Percentiles rank a stretch among this genome's conserved stretches.
phyloP scores from a whole-genome alignment of 1,140 invertebrate genomes.

The Charaxes varanes region DNA sequence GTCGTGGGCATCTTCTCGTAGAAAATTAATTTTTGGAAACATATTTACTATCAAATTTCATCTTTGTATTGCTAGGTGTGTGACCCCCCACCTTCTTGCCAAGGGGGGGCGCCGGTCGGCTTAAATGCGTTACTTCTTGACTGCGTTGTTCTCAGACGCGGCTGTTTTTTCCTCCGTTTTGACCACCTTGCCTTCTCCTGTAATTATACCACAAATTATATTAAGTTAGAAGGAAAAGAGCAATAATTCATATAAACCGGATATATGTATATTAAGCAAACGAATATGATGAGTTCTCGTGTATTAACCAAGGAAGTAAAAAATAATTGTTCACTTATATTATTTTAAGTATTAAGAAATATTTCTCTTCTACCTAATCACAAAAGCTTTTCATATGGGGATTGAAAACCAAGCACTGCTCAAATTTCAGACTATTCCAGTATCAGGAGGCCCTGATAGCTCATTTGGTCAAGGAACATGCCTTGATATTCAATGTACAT shows the following conservation, averaged over 20 bases:
- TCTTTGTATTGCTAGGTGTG: not conserved
- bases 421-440: too few species aligned
- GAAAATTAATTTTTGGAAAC: constrained; percentile 14
- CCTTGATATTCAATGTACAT: not conserved
- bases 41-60: constrained; percentile 4
- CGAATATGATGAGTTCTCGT: too few species aligned
- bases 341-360: too few species aligned
- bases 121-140: constrained; percentile 33
- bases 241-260: not conserved
- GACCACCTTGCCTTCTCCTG: constrained; percentile 69
- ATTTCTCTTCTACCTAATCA: too few species aligned
- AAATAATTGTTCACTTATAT: too few species aligned
- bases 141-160: constrained; percentile 36
- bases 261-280: not conserved
- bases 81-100: too few species aligned
- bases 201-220: constrained; percentile 17
- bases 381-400: too few species aligned
- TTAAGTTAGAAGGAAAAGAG: not conserved
- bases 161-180: constrained; percentile 70
- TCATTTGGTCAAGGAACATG: too few species aligned
- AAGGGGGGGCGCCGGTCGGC: too few species aligned
- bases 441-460: too few species aligned
- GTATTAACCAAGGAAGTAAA: too few species aligned
- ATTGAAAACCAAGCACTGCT: too few species aligned
- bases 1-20: not conserved